These are phyloP conservation scores for Macrosteles quadrilineatus DNA, from an alignment of 1,140 invertebrate species.

Conservation along the genomic window DNA sequence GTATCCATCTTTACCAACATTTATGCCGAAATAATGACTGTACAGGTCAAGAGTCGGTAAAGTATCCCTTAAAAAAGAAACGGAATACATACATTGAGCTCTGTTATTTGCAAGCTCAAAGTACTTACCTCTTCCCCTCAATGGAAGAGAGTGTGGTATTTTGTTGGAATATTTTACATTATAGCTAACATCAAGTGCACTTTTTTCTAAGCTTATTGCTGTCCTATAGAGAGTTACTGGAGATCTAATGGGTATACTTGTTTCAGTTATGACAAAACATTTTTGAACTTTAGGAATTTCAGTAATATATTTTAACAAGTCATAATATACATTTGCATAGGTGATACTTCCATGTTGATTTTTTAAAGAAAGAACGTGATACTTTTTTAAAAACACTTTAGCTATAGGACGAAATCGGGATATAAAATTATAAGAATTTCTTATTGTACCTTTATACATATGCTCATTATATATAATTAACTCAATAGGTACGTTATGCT, in stretches of 20 bases:
- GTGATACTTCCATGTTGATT: not conserved
- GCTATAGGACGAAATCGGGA: not conserved
- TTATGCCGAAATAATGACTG: not conserved
- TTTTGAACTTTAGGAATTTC: not conserved
- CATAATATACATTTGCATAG: not conserved
- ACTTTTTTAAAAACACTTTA: not conserved
- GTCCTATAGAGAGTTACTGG: not conserved
- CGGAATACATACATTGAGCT: not conserved
- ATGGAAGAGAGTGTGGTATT: not conserved
- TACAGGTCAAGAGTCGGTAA: not conserved
- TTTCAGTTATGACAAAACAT: slow-evolving; percentile 10
- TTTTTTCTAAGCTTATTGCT: not conserved
- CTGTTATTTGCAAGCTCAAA: not conserved
- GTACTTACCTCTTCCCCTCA: not conserved
- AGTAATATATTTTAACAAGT: not conserved
- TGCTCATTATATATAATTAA: slow-evolving; percentile 1
- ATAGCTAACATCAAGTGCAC: slow-evolving; percentile 6
- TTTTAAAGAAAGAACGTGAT: not conserved
- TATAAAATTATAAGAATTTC: not conserved
- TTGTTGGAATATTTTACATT: slow-evolving; percentile 1
- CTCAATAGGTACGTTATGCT: not conserved
- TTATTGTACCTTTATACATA: not conserved
- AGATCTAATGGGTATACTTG: not conserved
- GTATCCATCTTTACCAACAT: not conserved
- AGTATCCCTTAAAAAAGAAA: not conserved